Base-by-base conservation (phyloP, 2,888 invertebrate species). In the Anaspis maculata region DNA sequence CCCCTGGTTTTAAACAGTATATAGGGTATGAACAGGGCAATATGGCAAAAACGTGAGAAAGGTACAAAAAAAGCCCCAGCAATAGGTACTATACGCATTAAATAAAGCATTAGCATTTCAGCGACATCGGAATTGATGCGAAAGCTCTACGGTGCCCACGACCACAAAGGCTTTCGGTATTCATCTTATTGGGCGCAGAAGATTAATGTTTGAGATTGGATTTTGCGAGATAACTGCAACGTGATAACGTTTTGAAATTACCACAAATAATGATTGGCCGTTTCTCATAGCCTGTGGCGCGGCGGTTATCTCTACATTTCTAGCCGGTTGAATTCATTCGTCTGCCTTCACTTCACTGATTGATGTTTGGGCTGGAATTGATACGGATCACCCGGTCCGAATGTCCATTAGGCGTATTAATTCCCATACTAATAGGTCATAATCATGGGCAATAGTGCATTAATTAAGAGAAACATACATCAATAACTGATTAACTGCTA, bases 341-440 rank as follows among this genome's bases (percentile, higher is more conserved):
- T 22, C 32, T 15, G 30, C 27, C 28, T 39, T 39, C 25, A 27
- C 27, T 26, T 11, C 4, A 12, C 46, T 49, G 49, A 50, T 52
- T 49, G 49, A 52, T 49, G 49, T 40, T 14, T 26, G 27, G 30
- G 19, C 34, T n/a, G n/a, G 34, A 39, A 49, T 42, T 50, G 51
- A 52, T 52, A 48, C 40, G 34, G 39, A 48, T 47, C 48, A 40
- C 39, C 31, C 37, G 39, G 9, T 40, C 39, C 42, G 31, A 44
- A 45, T 40, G 45, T 39, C 45, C 46, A 44, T 50, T 48, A 44
- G 37, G 36, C 32, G 40, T 45, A 52, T 50, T 44, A 49, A 43
- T 43, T 43, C 38, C 39, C 41, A 40, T 34, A 32, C 27, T 35
- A 38, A 48, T n/a, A n/a, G n/a, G n/a, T n/a, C n/a, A n/a, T n/a